These are phyloP conservation scores for Notothenia rossii DNA, from an alignment of 2,113 vertebrate species.

Conservation along the genomic window DNA sequence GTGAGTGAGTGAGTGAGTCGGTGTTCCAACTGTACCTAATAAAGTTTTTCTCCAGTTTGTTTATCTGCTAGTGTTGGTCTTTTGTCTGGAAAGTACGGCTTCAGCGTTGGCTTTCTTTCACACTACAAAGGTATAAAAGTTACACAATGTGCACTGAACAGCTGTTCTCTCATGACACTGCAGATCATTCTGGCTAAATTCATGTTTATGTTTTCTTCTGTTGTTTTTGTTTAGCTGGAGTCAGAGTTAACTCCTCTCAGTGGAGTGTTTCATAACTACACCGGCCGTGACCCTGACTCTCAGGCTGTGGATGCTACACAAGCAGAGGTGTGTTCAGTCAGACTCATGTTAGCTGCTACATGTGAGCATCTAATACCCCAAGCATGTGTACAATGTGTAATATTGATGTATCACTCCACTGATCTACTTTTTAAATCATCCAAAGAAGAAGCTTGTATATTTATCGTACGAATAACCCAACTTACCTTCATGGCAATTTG, in stretches of 20 bases:
- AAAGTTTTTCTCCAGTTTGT: constrained; percentile 67
- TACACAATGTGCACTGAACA: neutral
- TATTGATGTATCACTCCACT: neutral
- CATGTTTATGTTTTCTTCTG: neutral
- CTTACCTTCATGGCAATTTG: neutral
- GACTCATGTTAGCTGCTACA: neutral
- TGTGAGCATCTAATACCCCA: neutral
- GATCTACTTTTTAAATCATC: neutral
- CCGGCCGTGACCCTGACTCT: constrained; percentile 54
- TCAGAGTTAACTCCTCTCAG: constrained; percentile 60
- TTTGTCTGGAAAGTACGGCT: constrained; percentile 68
- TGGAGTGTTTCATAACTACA: constrained; percentile 74
- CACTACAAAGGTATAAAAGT: constrained; percentile 51
- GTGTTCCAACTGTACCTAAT: neutral
- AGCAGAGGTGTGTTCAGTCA: constrained; percentile 50
- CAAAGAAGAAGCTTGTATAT: neutral
- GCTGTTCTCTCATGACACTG: neutral
- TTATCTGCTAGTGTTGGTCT: constrained; percentile 70
- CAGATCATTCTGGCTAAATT: neutral
- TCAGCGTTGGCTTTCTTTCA: constrained; percentile 64
- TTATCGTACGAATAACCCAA: neutral
- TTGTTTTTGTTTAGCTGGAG: constrained; percentile 60
- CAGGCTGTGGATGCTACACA: constrained; percentile 61
- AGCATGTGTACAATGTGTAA: neutral
- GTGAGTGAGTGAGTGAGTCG: neutral